Percentiles rank a stretch among this genome's conserved stretches.
phyloP scores from a whole-genome alignment of 1,140 invertebrate genomes.

The Drosophila busckii region DNA sequence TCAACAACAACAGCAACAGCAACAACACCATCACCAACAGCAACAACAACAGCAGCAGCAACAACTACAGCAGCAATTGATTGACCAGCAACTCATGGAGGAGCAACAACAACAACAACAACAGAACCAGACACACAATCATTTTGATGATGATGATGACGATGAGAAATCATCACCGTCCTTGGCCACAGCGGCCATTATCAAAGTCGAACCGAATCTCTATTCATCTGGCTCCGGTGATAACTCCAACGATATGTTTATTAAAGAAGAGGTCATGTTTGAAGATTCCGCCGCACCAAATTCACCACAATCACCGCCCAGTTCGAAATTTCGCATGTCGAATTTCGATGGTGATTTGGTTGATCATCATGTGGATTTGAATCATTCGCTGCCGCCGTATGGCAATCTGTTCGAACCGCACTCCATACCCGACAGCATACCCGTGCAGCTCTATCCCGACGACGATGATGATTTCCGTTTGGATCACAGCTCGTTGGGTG shows the following conservation, averaged over 20 bases:
- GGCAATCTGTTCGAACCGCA: conserved; percentile 75
- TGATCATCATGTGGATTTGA: conserved; percentile 71
- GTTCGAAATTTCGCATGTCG: conserved; percentile 75
- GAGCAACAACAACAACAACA: conserved; percentile 31
- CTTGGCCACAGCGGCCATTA: conserved; percentile 74
- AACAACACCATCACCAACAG: conserved; percentile 5
- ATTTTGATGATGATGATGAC: conserved; percentile 74
- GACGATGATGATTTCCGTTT: conserved; percentile 75
- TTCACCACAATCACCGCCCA: conserved; percentile 73
- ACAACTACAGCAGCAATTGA: conserved; percentile 8
- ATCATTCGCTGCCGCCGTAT: conserved; percentile 68
- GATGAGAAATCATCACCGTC: conserved; percentile 78
- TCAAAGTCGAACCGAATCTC: conserved; percentile 75
- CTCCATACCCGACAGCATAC: conserved; percentile 77
- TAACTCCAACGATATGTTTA: conserved; percentile 77
- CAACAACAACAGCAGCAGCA: conserved; percentile 2
- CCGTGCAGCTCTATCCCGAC: conserved; percentile 71
- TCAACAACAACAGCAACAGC: conserved; percentile 22
- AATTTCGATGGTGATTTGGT: conserved; percentile 74
- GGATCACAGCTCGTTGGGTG: conserved; percentile 72
- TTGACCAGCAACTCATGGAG: conserved; percentile 5
- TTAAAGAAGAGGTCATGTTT: conserved; percentile 75
- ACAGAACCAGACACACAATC: conserved; percentile 61
- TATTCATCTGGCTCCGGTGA: conserved; percentile 73
- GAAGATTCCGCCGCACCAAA: conserved; percentile 71